Conservation (phyloP, 2,888 invertebrate species). For the Tiphia femorata region DNA sequence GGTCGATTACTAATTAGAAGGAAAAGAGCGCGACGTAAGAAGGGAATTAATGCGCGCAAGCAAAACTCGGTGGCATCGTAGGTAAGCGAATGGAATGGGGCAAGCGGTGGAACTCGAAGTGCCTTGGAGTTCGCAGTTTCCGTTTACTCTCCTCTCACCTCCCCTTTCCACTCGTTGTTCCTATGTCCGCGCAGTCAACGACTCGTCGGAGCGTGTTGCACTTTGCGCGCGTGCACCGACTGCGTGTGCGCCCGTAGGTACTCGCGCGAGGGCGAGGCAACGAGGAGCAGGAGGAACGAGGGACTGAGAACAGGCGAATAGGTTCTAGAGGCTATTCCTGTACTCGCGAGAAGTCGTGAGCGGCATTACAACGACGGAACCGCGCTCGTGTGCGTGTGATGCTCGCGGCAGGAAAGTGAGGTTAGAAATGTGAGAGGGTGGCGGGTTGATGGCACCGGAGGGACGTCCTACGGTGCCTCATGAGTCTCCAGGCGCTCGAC, state of each 20-base stretch:
- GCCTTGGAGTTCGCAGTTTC: too few relatives aligned
- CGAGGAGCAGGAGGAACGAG: background rate
- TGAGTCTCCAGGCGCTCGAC: background rate
- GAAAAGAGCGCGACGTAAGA: too few relatives aligned
- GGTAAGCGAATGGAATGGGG: too few relatives aligned
- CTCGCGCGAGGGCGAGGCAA: constrained; percentile 1
- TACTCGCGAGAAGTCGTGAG: constrained; percentile 33
- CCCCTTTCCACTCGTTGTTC: too few relatives aligned
- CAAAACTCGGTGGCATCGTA: too few relatives aligned
- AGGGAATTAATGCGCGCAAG: too few relatives aligned
- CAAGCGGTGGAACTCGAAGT: too few relatives aligned
- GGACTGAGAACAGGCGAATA: background rate
- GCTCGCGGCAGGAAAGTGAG: constrained; percentile 2
- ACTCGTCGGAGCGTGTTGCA: constrained; percentile 31
- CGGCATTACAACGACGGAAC: constrained; percentile 49
- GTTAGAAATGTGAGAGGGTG: constrained; percentile 19
- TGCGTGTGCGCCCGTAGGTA: constrained; percentile 23
- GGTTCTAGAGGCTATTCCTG: constrained; percentile 34
- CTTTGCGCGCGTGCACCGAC: too few relatives aligned
- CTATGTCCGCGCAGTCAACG: constrained; percentile 37
- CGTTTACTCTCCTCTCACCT: too few relatives aligned
- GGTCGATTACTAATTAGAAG: too few relatives aligned
- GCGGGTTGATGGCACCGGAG: constrained; percentile 23
- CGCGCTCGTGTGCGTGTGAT: constrained; percentile 15
- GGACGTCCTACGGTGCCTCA: constrained; percentile 15